These are phyloP conservation scores for Nemapogon koenigi DNA, from an alignment of 2,888 invertebrate species.

Conservation along the genomic window DNA sequence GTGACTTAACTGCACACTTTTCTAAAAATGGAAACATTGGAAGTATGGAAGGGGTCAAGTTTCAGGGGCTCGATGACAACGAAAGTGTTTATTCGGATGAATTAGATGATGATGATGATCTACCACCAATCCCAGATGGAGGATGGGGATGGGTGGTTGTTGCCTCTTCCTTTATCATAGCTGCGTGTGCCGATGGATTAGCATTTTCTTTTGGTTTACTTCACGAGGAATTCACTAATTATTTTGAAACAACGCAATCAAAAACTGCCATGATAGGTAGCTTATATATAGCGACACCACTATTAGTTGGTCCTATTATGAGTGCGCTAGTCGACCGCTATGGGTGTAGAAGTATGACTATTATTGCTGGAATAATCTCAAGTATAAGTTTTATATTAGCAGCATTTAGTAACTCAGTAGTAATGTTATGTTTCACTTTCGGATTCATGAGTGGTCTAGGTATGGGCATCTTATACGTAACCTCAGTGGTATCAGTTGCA, in stretches of 20 bases:
- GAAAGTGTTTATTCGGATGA: constrained; percentile 50
- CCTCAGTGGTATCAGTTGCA: constrained; percentile 88
- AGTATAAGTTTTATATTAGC: constrained; percentile 79
- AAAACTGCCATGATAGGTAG: constrained; percentile 90
- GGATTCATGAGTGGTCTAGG: constrained; percentile 84
- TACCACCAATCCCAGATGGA: constrained; percentile 76
- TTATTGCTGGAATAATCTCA: constrained; percentile 73
- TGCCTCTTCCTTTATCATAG: constrained; percentile 81
- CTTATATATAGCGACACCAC: constrained; percentile 86
- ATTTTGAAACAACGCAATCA: constrained; percentile 81
- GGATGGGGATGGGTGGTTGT: constrained; percentile 94
- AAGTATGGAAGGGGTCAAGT: constrained; percentile 39
- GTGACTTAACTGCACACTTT: constrained; percentile 21
- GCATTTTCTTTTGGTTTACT: constrained; percentile 92
- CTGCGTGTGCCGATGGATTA: constrained; percentile 89
- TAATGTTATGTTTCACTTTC: constrained; percentile 80
- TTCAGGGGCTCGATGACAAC: constrained; percentile 49
- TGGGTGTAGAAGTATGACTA: constrained; percentile 79
- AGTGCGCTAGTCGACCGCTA: constrained; percentile 84
- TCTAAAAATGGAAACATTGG: constrained; percentile 24
- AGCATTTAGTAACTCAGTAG: constrained; percentile 72
- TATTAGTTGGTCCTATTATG: constrained; percentile 83
- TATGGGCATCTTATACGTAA: constrained; percentile 83
- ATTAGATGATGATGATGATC: constrained; percentile 32
- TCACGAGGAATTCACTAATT: constrained; percentile 78